Conservation (phyloP, 2,888 invertebrate genomes). For the Agrotis exclamationis region DNA sequence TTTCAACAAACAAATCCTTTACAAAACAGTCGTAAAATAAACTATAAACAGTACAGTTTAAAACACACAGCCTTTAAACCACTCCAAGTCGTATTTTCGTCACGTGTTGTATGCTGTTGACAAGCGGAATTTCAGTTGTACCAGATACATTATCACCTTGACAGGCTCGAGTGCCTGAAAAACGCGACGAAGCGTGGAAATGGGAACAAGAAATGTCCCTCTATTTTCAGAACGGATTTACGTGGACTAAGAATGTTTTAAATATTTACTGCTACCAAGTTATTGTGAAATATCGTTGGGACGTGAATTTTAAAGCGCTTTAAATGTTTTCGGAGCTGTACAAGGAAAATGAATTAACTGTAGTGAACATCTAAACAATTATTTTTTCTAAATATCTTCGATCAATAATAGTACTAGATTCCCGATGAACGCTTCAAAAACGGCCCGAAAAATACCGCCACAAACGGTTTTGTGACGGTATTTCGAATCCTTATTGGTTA, state of each 20-base stretch:
- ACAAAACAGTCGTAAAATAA: background rate
- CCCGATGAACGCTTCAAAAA: no score
- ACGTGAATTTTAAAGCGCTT: background rate
- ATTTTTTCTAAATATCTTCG: no score
- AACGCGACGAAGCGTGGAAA: conserved; percentile 38
- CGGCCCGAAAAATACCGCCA: no score
- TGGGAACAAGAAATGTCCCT: conserved; percentile 22
- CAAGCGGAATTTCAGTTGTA: conserved; percentile 49
- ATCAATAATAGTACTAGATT: no score
- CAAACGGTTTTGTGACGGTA: no score
- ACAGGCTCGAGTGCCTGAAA: conserved; percentile 38
- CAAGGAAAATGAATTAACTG: background rate
- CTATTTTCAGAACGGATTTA: conserved; percentile 43
- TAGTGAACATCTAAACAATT: no score
- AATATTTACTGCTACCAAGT: conserved; percentile 24
- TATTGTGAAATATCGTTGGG: background rate
- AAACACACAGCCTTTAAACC: conserved; percentile 7
- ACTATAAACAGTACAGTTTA: conserved; percentile 12
- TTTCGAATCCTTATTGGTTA: no score
- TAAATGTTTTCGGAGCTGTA: background rate
- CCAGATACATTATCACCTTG: conserved; percentile 47
- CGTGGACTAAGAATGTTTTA: conserved; percentile 7
- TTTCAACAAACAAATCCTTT: background rate
- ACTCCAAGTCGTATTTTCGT: conserved; percentile 39
- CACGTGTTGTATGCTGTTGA: conserved; percentile 39